Base-by-base conservation (phyloP, 2,113 vertebrate genomes). In the Egretta garzetta region DNA sequence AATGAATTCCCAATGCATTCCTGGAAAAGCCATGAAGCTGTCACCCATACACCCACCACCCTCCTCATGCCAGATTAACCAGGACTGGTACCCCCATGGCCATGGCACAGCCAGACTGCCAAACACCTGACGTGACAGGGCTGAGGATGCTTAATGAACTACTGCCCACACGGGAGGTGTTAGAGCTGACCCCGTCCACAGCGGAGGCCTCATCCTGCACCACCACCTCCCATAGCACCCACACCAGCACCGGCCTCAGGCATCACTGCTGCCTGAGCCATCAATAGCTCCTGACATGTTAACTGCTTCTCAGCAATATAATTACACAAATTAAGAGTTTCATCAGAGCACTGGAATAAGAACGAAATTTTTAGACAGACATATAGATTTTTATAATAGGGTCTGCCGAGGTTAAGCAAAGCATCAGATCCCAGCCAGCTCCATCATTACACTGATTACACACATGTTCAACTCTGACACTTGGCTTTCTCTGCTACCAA, bases 41-140 rank as follows among this genome's bases (percentile, higher is more conserved):
- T 5, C 76, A 80, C 41, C 6, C 0, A 4, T 4, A 5, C 39
- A 47, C 62, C 28, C 33, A 45, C 12, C 14, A 23, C 45, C 37
- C n/a, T 41, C 23, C 23, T 50, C 49, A 49, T 2, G 2, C 30
- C 12, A 2, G 14, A 10, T 37, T 50, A 55, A 10, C 64, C n/a
- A 22, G 39, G 26, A 22, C n/a, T 1, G 6, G 56, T 11, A 28
- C 14, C 4, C 1, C 35, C 2, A 3, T 1, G 1, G 43, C 10
- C 49, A 16, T 0, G 1, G 59, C 45, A 52, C 35, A 50, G 74
- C 56, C n/a, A 4, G 3, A 33, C 37, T 28, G 72, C 55, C 41
- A 12, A 59, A 59, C 41, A 35, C 14, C 41, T 2, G 2, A 20
- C 1, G 1, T 12, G 59, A 27, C 28, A 26, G 35, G 7, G 2